Evolutionary conservation across 2,797 vertebrate species (phyloP).

Genomic region (Poliocrania exsul): DNA sequence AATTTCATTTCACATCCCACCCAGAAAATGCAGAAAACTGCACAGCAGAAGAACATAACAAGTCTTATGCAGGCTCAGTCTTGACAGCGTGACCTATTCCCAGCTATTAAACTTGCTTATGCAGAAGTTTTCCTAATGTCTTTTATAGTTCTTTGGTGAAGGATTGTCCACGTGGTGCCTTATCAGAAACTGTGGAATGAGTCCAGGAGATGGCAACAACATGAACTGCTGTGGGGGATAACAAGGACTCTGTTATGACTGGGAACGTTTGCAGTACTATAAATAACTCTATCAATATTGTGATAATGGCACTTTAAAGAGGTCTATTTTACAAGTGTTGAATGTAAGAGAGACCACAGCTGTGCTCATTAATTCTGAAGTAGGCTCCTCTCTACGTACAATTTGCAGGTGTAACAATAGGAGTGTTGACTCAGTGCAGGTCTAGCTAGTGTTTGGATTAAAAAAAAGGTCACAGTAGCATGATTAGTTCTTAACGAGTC

Average conservation of each 20-base stretch:
- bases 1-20: slow-evolving; percentile 2
- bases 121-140: slow-evolving; percentile 49
- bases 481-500: slow-evolving; percentile 75
- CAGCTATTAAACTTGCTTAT: slow-evolving; percentile 41
- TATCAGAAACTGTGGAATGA: slow-evolving; percentile 82
- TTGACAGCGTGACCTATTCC: slow-evolving; percentile 45
- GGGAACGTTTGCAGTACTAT: slow-evolving; percentile 79
- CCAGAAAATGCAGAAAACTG: not conserved
- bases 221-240: slow-evolving; percentile 71
- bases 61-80: not conserved
- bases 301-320: slow-evolving; percentile 86
- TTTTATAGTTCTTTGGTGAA: slow-evolving; percentile 65
- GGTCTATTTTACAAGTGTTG: slow-evolving; percentile 82
- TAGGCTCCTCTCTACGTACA: slow-evolving; percentile 66
- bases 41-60: not conserved
- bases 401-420: slow-evolving; percentile 83
- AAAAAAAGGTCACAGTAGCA: slow-evolving; percentile 77
- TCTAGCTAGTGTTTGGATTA: slow-evolving; percentile 73
- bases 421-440: slow-evolving; percentile 73
- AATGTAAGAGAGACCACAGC: slow-evolving; percentile 79
- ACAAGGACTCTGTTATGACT: slow-evolving; percentile 83
- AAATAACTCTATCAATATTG: slow-evolving; percentile 88
- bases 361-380: slow-evolving; percentile 84
- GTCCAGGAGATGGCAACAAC: slow-evolving; percentile 80
- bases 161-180: slow-evolving; percentile 87